Percentiles rank a stretch among this genome's conserved stretches.
Conservation (phyloP, 2,888 invertebrate species). For the Psococerastis gibbosa region DNA sequence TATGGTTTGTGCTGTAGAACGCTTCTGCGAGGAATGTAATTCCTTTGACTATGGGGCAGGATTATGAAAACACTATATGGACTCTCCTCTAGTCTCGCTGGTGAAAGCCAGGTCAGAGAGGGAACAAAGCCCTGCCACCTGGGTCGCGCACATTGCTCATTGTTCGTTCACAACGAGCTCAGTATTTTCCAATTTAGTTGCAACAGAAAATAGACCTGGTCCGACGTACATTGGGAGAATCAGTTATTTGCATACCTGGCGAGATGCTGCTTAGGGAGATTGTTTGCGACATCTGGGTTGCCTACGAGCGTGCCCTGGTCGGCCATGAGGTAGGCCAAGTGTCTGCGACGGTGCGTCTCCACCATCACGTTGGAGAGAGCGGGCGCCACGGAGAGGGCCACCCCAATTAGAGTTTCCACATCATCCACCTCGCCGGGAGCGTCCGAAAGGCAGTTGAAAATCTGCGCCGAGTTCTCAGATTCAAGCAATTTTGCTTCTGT, state of each 20-base stretch:
- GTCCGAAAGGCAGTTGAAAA: constrained; percentile 92
- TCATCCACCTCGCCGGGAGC: constrained; percentile 88
- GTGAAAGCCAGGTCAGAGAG: too few species aligned
- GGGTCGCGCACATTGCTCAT: too few species aligned
- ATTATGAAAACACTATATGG: too few species aligned
- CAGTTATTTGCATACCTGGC: constrained; percentile 46
- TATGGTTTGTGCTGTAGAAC: too few species aligned
- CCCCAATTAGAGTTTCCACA: constrained; percentile 69
- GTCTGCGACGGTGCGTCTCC: constrained; percentile 77
- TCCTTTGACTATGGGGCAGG: too few species aligned
- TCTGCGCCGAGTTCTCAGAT: constrained; percentile 89
- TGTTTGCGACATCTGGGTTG: constrained; percentile 73
- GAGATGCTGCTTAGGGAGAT: constrained; percentile 84
- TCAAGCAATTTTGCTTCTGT: constrained; percentile 58
- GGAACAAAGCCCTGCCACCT: too few species aligned
- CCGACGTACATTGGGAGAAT: too few species aligned
- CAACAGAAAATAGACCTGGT: too few species aligned
- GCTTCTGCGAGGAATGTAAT: too few species aligned
- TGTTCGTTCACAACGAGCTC: too few species aligned
- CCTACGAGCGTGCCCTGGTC: constrained; percentile 87
- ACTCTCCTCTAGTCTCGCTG: too few species aligned
- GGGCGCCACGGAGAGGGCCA: constrained; percentile 54
- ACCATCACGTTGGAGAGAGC: constrained; percentile 67
- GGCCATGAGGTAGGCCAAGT: constrained; percentile 90
- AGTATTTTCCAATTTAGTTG: too few species aligned